phyloP scores from a whole-genome alignment of 2,797 vertebrate species.

The Buceros bicornis region DNA sequence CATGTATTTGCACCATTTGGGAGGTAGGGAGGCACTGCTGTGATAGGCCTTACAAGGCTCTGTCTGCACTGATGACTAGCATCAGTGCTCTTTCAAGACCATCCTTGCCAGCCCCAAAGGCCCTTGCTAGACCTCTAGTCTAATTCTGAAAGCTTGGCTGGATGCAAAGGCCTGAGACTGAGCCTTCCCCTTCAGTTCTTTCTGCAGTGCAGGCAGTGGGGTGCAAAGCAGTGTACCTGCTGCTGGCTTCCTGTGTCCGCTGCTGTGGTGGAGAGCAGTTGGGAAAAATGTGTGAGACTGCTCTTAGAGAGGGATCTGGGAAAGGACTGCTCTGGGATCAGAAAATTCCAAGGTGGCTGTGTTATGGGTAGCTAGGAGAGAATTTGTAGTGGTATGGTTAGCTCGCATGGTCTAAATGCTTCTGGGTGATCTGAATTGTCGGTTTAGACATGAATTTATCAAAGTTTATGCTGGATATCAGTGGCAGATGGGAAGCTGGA shows the following conservation, averaged over 20 bases:
- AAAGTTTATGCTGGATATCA: neutral
- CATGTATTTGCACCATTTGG: neutral
- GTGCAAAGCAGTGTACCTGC: neutral
- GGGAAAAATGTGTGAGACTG: neutral
- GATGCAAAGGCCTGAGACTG: neutral
- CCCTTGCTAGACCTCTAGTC: neutral
- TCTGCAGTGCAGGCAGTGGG: neutral
- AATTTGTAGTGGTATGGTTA: neutral
- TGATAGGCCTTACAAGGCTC: neutral
- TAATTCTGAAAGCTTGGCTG: neutral
- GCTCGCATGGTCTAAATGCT: neutral
- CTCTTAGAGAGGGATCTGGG: neutral
- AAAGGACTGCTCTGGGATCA: neutral
- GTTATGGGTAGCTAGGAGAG: neutral
- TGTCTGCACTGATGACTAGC: neutral
- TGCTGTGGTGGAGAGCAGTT: neutral
- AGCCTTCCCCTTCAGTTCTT: neutral
- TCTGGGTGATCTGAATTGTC: neutral
- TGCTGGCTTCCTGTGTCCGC: neutral
- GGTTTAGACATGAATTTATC: neutral
- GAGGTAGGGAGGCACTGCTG: neutral
- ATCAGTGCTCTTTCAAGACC: neutral
- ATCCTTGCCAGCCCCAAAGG: neutral
- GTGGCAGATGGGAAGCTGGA: neutral
- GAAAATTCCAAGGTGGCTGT: neutral